phyloP scores from a whole-genome alignment of 2,888 invertebrate genomes.

The Trichopria drosophilae region DNA sequence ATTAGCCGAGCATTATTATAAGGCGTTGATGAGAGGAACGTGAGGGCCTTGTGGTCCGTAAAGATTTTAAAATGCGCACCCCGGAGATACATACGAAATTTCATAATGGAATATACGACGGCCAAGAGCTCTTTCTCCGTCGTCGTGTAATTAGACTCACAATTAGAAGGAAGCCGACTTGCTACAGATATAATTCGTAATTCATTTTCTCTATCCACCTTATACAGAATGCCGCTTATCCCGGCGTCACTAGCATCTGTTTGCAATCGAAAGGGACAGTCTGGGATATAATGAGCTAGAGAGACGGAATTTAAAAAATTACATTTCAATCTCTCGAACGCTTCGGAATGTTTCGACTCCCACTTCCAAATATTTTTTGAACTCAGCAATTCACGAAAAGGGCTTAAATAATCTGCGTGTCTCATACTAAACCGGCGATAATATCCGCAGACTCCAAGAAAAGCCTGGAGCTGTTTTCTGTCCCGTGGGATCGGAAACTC shows the following conservation, averaged over 20 bases:
- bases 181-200: slow-evolving; percentile 31
- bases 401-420: too few relatives aligned
- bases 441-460: too few relatives aligned
- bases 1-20: too few relatives aligned
- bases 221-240: slow-evolving; percentile 32
- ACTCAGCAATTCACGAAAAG: too few relatives aligned
- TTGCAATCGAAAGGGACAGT: slow-evolving; percentile 22
- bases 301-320: slow-evolving; percentile 7
- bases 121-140: slow-evolving; percentile 40
- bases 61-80: too few relatives aligned
- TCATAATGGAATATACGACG: too few relatives aligned
- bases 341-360: neutral
- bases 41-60: too few relatives aligned
- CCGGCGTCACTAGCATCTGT: slow-evolving; percentile 23
- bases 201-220: slow-evolving; percentile 4
- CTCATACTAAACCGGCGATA: too few relatives aligned
- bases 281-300: slow-evolving; percentile 4
- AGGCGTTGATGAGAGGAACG: too few relatives aligned
- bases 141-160: slow-evolving; percentile 34
- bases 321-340: slow-evolving; percentile 4
- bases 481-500: slow-evolving; percentile 34
- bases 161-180: slow-evolving; percentile 30
- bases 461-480: slow-evolving; percentile 35
- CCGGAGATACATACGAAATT: too few relatives aligned
- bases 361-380: slow-evolving; percentile 7